Evolutionary conservation across 2,797 vertebrate genomes (phyloP).

Genomic region (Spinibarbus caldwelli): DNA sequence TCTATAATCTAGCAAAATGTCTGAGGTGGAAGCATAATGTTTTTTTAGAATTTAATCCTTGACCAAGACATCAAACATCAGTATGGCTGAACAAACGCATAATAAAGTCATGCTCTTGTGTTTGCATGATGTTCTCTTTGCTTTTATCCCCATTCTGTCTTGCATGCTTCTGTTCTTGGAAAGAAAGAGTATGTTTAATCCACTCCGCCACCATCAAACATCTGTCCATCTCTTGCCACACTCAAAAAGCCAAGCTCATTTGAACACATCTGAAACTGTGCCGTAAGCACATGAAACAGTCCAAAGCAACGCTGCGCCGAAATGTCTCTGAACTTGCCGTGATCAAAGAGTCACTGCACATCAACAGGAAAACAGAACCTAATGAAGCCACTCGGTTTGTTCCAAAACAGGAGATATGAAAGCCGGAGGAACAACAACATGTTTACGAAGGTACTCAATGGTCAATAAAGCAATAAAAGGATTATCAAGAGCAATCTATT

Average conservation of each 20-base stretch:
- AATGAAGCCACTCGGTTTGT: neutral
- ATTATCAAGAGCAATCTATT: conserved; percentile 11
- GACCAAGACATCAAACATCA: neutral
- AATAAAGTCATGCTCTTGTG: neutral
- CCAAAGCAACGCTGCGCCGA: neutral
- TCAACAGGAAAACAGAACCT: conserved; percentile 6
- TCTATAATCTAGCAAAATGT: neutral
- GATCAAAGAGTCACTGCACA: conserved; percentile 16
- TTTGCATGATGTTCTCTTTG: neutral
- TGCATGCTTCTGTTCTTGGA: neutral
- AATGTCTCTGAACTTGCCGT: conserved; percentile 16
- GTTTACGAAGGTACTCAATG: neutral
- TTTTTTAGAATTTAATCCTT: neutral
- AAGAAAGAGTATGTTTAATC: neutral
- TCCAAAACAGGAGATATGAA: conserved; percentile 7
- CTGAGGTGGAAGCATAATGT: neutral
- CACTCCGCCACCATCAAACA: neutral
- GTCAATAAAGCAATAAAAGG: conserved; percentile 30
- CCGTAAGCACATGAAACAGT: conserved; percentile 13
- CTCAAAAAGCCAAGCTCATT: conserved; percentile 14
- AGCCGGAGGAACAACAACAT: neutral
- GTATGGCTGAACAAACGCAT: neutral
- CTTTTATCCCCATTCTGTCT: neutral
- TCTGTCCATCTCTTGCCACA: neutral
- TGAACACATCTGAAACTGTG: conserved; percentile 2